Evolutionary conservation across 2,797 vertebrate species (phyloP).

Genomic region (Hypotaenidia philippensis): DNA sequence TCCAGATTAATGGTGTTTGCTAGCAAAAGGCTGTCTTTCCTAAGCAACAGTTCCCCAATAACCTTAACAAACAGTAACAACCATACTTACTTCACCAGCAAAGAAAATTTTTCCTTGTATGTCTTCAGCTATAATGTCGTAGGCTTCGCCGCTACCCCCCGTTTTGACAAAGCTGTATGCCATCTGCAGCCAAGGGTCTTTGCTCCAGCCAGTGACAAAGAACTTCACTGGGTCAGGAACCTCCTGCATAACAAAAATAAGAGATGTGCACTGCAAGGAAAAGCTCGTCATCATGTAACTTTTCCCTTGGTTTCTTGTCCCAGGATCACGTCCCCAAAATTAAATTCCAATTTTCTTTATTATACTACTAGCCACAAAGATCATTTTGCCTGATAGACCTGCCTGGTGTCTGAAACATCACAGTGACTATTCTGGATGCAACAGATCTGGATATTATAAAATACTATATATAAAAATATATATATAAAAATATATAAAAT

Average conservation of each 20-base stretch:
- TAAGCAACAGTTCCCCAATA: not conserved
- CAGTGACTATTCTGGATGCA: not conserved
- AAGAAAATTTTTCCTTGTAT: conserved; percentile 95
- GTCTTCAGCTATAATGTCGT: conserved; percentile 95
- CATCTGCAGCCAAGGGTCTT: conserved; percentile 96
- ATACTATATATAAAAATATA: too few species aligned
- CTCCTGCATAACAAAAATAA: conserved; percentile 80
- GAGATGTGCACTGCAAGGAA: not conserved
- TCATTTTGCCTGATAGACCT: not conserved
- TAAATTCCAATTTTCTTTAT: not conserved
- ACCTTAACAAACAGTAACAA: not conserved
- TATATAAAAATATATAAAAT: too few species aligned
- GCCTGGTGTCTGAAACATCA: not conserved
- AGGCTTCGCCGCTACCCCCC: conserved; percentile 95
- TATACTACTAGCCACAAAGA: not conserved
- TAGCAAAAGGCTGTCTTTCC: not conserved
- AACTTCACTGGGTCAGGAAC: conserved; percentile 92
- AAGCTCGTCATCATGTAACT: not conserved
- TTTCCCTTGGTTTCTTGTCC: not conserved
- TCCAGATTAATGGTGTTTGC: not conserved
- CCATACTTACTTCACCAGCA: conserved; percentile 90
- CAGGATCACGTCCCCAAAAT: not conserved
- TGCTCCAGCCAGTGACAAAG: conserved; percentile 93
- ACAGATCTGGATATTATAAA: not conserved
- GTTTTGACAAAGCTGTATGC: conserved; percentile 97